A percentile compares a stretch with the other conserved stretches of the same genome.
These are phyloP conservation scores for Gymnobelideus leadbeateri DNA, from an alignment of 2,113 vertebrate species.

Conservation along the genomic window DNA sequence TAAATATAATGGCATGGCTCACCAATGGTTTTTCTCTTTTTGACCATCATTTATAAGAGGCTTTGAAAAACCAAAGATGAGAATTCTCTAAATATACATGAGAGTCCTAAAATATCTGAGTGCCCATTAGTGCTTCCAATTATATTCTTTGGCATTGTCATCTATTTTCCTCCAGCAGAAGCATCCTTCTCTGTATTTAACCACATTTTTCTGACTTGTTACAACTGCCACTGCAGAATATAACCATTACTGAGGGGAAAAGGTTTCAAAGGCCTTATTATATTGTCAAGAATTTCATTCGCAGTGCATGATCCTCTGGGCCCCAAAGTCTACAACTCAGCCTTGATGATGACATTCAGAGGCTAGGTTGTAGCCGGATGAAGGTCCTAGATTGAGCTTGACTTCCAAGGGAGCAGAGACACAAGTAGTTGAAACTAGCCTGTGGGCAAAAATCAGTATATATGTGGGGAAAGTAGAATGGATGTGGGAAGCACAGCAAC, in stretches of 20 bases:
- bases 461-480: neutral
- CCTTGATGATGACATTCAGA: neutral
- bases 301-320: neutral
- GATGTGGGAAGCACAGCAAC: neutral
- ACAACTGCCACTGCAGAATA: neutral
- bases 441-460: neutral
- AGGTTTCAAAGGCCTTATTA: neutral
- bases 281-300: neutral
- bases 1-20: neutral
- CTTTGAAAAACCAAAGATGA: conserved; percentile 31
- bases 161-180: conserved; percentile 29
- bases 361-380: neutral
- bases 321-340: neutral
- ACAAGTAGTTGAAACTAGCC: neutral
- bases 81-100: neutral
- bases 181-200: conserved; percentile 10
- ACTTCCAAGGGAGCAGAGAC: neutral
- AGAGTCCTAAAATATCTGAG: conserved; percentile 48
- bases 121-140: conserved; percentile 41
- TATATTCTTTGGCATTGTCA: conserved; percentile 31
- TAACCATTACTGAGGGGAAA: conserved; percentile 36
- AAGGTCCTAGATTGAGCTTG: neutral
- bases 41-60: neutral
- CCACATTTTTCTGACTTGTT: conserved; percentile 39
- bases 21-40: conserved; percentile 38